Evolutionary conservation across 2,797 vertebrate genomes (phyloP).

Genomic region (Sebastes goodei): DNA sequence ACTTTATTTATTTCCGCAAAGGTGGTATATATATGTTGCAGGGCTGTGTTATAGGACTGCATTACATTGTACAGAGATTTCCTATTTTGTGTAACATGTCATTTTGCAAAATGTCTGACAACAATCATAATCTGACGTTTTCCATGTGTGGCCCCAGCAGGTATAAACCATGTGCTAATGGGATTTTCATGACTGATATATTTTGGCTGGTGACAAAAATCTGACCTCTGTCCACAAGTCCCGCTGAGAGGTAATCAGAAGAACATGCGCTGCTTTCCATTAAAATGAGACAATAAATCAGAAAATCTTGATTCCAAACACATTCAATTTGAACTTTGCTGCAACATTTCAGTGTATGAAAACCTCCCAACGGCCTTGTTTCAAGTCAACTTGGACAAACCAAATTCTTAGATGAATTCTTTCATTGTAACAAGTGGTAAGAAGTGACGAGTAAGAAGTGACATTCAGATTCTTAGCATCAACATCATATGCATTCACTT

Average conservation of each 20-base stretch:
- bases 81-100: not conserved
- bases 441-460: not conserved
- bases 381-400: slow-evolving; percentile 15
- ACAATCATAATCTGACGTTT: slow-evolving; percentile 6
- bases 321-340: not conserved
- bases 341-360: not conserved
- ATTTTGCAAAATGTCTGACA: slow-evolving; percentile 1
- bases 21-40: not conserved
- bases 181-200: slow-evolving; percentile 17
- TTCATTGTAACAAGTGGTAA: slow-evolving; percentile 5
- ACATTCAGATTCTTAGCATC: not conserved
- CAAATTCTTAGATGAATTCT: slow-evolving; percentile 6
- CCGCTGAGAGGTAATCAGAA: slow-evolving; percentile 2
- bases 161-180: slow-evolving; percentile 8
- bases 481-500: not conserved
- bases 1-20: slow-evolving; percentile 25
- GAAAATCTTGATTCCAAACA: not conserved
- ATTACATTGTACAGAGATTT: not conserved
- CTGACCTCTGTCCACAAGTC: not conserved
- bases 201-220: slow-evolving; percentile 4
- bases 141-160: not conserved
- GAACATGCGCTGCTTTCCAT: not conserved
- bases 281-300: slow-evolving; percentile 9
- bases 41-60: not conserved
- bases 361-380: slow-evolving; percentile 4